These are phyloP conservation scores for Vanacampus margaritifer DNA, from an alignment of 2,113 vertebrate genomes.

Conservation along the genomic window DNA sequence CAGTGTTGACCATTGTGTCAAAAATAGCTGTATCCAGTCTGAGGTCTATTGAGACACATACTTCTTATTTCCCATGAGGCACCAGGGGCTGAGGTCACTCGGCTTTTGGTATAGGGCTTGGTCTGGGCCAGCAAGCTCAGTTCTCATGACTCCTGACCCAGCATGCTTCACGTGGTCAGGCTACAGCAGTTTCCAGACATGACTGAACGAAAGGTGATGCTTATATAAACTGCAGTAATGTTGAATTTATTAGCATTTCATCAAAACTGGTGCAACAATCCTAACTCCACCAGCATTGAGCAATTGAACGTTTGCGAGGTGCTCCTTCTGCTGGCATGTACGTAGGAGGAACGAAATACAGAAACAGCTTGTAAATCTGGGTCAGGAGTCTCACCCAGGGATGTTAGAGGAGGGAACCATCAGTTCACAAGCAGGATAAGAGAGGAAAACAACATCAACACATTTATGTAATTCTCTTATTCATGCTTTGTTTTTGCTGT, in stretches of 20 bases:
- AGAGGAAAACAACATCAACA: too few relatives aligned
- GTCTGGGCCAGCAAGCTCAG: constrained; percentile 35
- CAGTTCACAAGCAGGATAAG: too few relatives aligned
- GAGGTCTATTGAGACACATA: constrained; percentile 39
- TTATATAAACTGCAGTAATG: neutral
- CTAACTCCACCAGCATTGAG: neutral
- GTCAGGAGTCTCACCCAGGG: too few relatives aligned
- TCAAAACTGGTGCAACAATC: neutral
- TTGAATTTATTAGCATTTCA: neutral
- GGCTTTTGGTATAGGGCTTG: neutral
- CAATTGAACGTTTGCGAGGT: neutral
- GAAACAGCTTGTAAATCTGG: too few relatives aligned
- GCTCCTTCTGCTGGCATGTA: constrained; percentile 46
- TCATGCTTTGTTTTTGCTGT: too few relatives aligned
- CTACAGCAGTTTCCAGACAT: constrained; percentile 12
- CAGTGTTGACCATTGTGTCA: constrained; percentile 25
- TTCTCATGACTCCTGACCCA: constrained; percentile 56
- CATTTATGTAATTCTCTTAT: too few relatives aligned
- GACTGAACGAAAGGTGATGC: neutral
- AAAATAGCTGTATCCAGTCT: constrained; percentile 41
- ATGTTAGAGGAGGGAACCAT: too few relatives aligned
- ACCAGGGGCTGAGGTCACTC: constrained; percentile 28
- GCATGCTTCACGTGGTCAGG: constrained; percentile 46
- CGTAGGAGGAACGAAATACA: neutral
- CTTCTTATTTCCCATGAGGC: constrained; percentile 35